Base-by-base conservation (phyloP, 2,113 vertebrate genomes). In the Panthera leo region DNA sequence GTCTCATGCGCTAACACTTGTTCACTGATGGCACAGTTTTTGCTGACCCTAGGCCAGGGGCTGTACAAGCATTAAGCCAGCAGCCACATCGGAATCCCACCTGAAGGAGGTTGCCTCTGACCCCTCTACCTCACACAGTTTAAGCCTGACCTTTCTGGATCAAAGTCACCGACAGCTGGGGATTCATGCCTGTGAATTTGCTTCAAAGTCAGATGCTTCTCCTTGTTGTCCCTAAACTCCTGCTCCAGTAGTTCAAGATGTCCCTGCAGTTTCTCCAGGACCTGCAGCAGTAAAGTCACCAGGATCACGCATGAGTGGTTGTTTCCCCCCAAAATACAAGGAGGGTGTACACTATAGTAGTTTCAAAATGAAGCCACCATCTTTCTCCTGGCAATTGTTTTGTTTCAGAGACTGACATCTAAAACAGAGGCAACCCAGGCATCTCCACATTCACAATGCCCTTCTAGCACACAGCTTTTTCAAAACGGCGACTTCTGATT, bases 71-170 rank as follows among this genome's bases (percentile, higher is more conserved):
- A 36, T 18, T 5, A 70, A 51, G 36, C 11, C 87, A 75, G 75
- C 11, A 76, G 75, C 67, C 68, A 51, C 70, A 19, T 18, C 67
- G n/a, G 82, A 76, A 80, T 76, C 45, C 76, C 65, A 25, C 61
- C 45, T 3, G n/a, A 45, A 82, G 51, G 42, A 53, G 31, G 16
- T 63, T 10, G 7, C 82, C 70, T 95, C 29, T 45, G 39, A 80
- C 39, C 48, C 80, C 51, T 58, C 53, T n/a, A 42, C 65, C 18
- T 63, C 82, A 31, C 75, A 45, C 51, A 61, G 70, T 86, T 58
- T 96, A 86, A 55, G 91, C 78, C 98, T 98, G 94, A 99, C 99
- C 99, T 99, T 98, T 99, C 98, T 85, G 99, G 99, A 98, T 99
- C 99, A 98, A 99, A 99, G 70, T 98, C 98, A 73, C 99, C 99